Evolutionary conservation across 2,797 vertebrate species (phyloP).

Genomic region (Oophaga sylvatica): DNA sequence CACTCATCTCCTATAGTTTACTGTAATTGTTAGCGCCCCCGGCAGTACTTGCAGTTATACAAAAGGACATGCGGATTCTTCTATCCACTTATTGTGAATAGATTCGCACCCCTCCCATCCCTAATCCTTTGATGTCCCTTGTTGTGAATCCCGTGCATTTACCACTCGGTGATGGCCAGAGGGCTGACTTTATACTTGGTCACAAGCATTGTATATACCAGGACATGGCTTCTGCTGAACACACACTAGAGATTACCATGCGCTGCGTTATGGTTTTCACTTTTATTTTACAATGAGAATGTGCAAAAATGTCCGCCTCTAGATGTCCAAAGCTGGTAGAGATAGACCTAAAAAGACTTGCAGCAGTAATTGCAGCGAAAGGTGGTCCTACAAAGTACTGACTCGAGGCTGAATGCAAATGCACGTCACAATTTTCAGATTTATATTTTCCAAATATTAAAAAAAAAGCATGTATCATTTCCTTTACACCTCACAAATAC

Average conservation of each 20-base stretch:
- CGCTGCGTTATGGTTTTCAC: neutral
- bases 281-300: neutral
- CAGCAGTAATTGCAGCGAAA: too few species aligned
- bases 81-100: constrained; percentile 41
- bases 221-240: constrained; percentile 22
- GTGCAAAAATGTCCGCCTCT: too few species aligned
- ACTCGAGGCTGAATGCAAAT: too few species aligned
- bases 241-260: neutral
- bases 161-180: constrained; percentile 49
- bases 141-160: constrained; percentile 44
- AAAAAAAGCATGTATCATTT: too few species aligned
- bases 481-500: too few species aligned
- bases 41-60: constrained; percentile 43
- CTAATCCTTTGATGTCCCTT: constrained; percentile 47
- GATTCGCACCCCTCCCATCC: constrained; percentile 26
- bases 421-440: too few species aligned
- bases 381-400: too few species aligned
- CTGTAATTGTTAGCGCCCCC: constrained; percentile 32
- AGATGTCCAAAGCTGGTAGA: too few species aligned
- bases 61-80: constrained; percentile 47
- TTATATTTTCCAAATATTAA: too few species aligned
- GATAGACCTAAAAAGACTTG: too few species aligned
- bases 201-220: constrained; percentile 42
- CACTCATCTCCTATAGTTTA: constrained; percentile 22
- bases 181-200: constrained; percentile 51